These are phyloP conservation scores for cat (Felis catus) DNA, from an alignment of 2,113 vertebrate genomes.

Conservation along the genomic window DNA sequence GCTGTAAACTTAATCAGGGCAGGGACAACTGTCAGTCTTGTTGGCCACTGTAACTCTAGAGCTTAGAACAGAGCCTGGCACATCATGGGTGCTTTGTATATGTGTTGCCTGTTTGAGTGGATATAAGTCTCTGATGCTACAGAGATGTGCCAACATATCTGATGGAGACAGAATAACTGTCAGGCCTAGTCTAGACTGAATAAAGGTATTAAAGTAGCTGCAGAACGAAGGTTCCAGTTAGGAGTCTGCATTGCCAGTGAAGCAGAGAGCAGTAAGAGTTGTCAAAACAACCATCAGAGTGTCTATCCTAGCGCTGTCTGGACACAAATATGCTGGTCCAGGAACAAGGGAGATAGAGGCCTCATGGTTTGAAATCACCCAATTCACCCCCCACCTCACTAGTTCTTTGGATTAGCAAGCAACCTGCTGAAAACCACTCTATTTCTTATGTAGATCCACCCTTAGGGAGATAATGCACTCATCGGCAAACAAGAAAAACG, in stretches of 20 bases:
- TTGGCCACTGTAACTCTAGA: neutral
- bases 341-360: neutral
- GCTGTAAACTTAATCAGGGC: neutral
- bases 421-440: slow-evolving; percentile 26
- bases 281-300: neutral
- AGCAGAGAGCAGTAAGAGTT: slow-evolving; percentile 10
- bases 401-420: slow-evolving; percentile 28
- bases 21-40: neutral
- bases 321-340: slow-evolving; percentile 15
- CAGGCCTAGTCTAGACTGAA: neutral
- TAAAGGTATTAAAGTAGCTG: neutral
- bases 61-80: neutral
- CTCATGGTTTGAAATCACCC: slow-evolving; percentile 23
- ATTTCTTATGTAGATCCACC: neutral
- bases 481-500: slow-evolving; percentile 43
- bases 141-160: neutral
- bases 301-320: neutral
- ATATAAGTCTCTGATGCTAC: neutral
- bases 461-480: slow-evolving; percentile 40
- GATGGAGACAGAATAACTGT: neutral
- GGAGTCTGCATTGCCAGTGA: neutral
- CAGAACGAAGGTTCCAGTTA: neutral
- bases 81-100: neutral
- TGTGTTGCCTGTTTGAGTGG: neutral
- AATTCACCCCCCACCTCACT: neutral